Conservation (phyloP, 2,797 vertebrate species). For the Toxotes lorentzi region DNA sequence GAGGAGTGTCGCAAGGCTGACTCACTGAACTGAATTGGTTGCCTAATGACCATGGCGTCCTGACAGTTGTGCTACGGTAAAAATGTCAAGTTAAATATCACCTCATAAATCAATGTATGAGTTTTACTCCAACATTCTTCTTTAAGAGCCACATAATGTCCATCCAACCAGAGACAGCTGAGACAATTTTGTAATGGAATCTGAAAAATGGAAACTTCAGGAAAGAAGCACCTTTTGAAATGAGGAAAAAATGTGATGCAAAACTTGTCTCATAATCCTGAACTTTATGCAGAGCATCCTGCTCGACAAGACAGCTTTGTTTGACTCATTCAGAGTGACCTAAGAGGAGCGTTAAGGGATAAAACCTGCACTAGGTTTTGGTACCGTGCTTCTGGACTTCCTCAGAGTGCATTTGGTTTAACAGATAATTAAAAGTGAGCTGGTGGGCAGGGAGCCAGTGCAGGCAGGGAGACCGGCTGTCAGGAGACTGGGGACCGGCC, state of each 20-base stretch:
- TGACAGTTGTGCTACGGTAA: constrained; percentile 71
- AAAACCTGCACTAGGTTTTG: constrained; percentile 56
- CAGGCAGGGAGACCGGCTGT: constrained; percentile 64
- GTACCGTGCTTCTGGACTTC: constrained; percentile 59
- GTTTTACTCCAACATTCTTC: constrained; percentile 58
- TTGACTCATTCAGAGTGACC: constrained; percentile 26
- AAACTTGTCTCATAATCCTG: constrained; percentile 12
- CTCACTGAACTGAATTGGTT: constrained; percentile 49
- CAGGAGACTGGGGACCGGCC: constrained; percentile 70
- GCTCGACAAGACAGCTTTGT: constrained; percentile 34
- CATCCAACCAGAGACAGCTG: constrained; percentile 46
- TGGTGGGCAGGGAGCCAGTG: constrained; percentile 57
- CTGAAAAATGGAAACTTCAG: constrained; percentile 27
- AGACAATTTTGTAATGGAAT: constrained; percentile 21
- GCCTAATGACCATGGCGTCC: constrained; percentile 68
- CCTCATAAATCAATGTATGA: constrained; percentile 58
- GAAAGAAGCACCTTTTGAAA: constrained; percentile 27
- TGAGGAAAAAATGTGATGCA: constrained; percentile 17
- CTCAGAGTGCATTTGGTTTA: constrained; percentile 60
- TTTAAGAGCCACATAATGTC: constrained; percentile 49
- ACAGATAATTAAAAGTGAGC: constrained; percentile 79
- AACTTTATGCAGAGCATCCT: constrained; percentile 25
- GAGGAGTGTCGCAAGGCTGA: constrained; percentile 43
- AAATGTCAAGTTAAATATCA: constrained; percentile 63
- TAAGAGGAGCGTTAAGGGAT: constrained; percentile 28